Evolutionary conservation across 2,113 vertebrate genomes (phyloP), one percentile per base, ranked within the genome.

Genomic region (Thamnaconus septentrionalis): DNA sequence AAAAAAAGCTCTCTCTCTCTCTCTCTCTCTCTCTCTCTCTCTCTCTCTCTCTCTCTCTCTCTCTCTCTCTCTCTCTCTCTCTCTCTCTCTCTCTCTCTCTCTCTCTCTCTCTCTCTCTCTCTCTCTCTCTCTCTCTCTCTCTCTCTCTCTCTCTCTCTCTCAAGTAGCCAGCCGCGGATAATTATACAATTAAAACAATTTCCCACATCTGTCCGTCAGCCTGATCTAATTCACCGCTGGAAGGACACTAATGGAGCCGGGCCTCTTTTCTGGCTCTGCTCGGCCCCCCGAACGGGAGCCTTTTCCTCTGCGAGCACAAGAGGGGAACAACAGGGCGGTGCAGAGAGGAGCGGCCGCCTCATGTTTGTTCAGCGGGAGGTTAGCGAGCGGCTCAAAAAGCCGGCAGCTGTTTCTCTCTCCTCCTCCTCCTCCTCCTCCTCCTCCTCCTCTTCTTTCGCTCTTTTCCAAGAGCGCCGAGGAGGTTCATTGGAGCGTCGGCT

Each of bases 121-220:
- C 71, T 64, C 73, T 72, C 85, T 31, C 18, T 31, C 18, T 85
- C 82, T 72, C 80, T 68, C 48, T 76, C 87, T 76, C 79, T 81
- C 77, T 74, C 71, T 64, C 73, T 72, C 85, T 69, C 80, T 76
- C 79, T 86, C 85, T 85, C 86, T 72, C 61, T 73, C 88, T 59
- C 70, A 81, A 83, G 82, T 84, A 85, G 82, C 79, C 82, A 83
- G 84, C 80, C 84, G 72, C 66, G 56, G 79, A 80, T 87, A 89
- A 91, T 89, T 85, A 84, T 81, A 82, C 85, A 91, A 91, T 91
- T 91, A 91, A 88, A 90, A 87, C 82, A 86, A 91, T 89, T 87
- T 83, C 82, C 82, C 71, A 74, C 73, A 71, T 88, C 82, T 84
- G 84, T 89, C 85, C 82, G 89, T 90, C 88, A 90, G 75, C 73